Conservation (phyloP, 2,888 invertebrate genomes). For the Ypsolopha scabrella region DNA sequence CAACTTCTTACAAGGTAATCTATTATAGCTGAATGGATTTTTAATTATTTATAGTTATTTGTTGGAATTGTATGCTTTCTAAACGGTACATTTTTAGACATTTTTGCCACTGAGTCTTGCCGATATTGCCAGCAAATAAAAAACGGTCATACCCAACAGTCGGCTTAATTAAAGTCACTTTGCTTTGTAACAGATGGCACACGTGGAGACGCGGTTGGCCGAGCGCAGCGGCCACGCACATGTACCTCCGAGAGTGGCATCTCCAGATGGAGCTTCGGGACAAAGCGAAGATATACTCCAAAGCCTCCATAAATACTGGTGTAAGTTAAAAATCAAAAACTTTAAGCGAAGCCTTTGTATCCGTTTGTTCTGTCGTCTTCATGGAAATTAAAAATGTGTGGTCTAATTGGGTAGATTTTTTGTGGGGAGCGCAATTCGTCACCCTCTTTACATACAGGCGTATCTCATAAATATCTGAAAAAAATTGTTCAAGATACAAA, state of each 20-base stretch:
- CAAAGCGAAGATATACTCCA: slow-evolving; percentile 50
- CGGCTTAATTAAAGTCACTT: background rate
- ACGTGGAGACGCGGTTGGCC: slow-evolving; percentile 60
- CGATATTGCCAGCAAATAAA: too few species aligned
- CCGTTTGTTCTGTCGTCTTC: background rate
- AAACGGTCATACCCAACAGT: background rate
- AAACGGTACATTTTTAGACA: background rate
- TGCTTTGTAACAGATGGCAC: slow-evolving; percentile 42
- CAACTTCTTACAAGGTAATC: slow-evolving; percentile 75
- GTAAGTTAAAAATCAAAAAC: slow-evolving; percentile 21
- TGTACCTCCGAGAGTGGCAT: slow-evolving; percentile 59
- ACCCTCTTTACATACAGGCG: too few species aligned
- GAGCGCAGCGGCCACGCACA: slow-evolving; percentile 51
- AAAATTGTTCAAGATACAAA: too few species aligned
- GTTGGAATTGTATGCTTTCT: too few species aligned
- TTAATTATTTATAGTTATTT: too few species aligned
- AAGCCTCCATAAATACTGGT: slow-evolving; percentile 42
- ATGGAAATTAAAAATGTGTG: background rate
- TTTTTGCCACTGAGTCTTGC: background rate
- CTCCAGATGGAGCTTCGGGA: slow-evolving; percentile 56
- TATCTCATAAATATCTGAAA: too few species aligned
- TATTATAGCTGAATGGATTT: background rate
- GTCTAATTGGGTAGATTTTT: background rate
- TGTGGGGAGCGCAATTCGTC: background rate
- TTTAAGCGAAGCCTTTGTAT: background rate